Evolutionary conservation across 2,113 vertebrate species (phyloP).

Genomic region (Delphinus delphis): DNA sequence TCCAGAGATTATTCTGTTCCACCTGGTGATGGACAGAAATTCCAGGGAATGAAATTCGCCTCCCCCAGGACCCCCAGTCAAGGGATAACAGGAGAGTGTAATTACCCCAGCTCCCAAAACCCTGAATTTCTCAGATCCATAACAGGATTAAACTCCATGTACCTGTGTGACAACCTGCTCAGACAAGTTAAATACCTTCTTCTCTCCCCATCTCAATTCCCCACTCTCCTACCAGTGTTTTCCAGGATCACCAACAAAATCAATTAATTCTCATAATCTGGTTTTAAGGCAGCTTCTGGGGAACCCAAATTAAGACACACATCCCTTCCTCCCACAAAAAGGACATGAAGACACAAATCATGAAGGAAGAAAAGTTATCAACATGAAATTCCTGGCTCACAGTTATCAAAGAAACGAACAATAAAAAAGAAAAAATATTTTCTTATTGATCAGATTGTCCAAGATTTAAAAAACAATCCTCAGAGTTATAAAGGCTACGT

Average conservation of each 20-base stretch:
- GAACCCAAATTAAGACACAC: background rate
- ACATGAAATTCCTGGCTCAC: background rate
- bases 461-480: background rate
- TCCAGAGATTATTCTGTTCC: background rate
- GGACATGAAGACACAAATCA: background rate
- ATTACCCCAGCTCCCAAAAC: background rate
- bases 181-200: background rate
- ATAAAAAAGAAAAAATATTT: background rate
- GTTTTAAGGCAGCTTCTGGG: background rate
- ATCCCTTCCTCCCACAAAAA: rapidly evolving
- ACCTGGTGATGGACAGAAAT: background rate
- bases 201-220: background rate
- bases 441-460: background rate
- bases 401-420: background rate
- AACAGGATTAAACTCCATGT: background rate
- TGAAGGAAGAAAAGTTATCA: background rate
- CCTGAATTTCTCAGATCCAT: background rate
- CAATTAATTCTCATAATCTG: background rate
- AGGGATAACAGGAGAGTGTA: background rate
- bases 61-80: background rate
- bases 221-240: background rate
- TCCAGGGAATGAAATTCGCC: background rate
- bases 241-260: background rate
- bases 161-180: background rate
- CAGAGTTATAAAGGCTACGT: background rate